phyloP scores from a whole-genome alignment of 2,113 vertebrate species.

The Ondatra zibethicus region DNA sequence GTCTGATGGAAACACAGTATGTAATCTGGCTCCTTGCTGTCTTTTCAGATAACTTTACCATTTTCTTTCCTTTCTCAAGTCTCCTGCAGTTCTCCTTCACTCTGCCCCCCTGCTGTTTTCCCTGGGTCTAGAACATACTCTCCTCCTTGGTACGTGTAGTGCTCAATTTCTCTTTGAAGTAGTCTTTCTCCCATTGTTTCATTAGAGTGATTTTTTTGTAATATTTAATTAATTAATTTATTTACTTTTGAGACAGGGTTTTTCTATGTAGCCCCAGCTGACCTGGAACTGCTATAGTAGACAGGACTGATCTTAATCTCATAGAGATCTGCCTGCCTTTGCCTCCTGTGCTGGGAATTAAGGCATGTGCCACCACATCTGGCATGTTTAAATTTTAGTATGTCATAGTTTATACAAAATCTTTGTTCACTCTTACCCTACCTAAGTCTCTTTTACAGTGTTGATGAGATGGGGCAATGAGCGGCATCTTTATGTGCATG shows the following conservation, averaged over 20 bases:
- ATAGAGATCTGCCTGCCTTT: not conserved
- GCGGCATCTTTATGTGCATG: not conserved
- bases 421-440: not conserved
- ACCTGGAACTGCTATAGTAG: not conserved
- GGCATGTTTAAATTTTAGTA: not conserved
- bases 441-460: not conserved
- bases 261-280: not conserved
- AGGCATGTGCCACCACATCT: not conserved
- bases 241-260: not conserved
- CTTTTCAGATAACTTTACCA: not conserved
- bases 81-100: not conserved
- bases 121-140: not conserved
- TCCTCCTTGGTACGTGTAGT: not conserved
- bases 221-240: not conserved
- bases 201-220: not conserved
- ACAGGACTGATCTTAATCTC: not conserved
- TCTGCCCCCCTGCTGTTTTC: not conserved
- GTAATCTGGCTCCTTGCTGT: not conserved
- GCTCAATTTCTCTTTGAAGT: not conserved
- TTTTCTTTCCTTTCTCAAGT: conserved; percentile 1
- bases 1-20: not conserved
- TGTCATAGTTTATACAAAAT: not conserved
- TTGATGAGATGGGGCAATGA: not conserved
- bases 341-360: not conserved
- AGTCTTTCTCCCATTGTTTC: not conserved